phyloP scores from a whole-genome alignment of 2,797 vertebrate genomes.

The Epinephelus coioides region DNA sequence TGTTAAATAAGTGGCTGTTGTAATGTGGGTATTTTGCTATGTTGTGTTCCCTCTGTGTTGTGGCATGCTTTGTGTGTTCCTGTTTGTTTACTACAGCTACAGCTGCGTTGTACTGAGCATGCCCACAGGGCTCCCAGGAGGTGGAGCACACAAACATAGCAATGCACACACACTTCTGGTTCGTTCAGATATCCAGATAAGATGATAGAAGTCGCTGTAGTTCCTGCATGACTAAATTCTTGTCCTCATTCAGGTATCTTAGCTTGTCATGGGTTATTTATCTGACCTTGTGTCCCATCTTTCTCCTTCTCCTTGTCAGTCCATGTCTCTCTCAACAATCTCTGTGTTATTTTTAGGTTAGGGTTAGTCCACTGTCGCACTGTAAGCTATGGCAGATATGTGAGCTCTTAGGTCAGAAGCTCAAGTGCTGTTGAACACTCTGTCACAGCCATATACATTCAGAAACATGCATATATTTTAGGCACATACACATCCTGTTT shows the following conservation, averaged over 20 bases:
- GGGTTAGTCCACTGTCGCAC: slow-evolving; percentile 62
- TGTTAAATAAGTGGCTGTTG: neutral
- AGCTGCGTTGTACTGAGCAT: slow-evolving; percentile 53
- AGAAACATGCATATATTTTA: neutral
- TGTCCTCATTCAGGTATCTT: slow-evolving; percentile 20
- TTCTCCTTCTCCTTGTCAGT: slow-evolving; percentile 35
- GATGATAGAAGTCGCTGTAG: slow-evolving; percentile 26
- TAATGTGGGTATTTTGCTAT: slow-evolving; percentile 21
- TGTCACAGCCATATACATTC: slow-evolving; percentile 30
- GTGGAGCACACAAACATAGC: slow-evolving; percentile 19
- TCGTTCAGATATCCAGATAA: slow-evolving; percentile 33
- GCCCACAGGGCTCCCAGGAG: slow-evolving; percentile 41
- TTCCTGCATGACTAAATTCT: slow-evolving; percentile 35
- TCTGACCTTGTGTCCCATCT: neutral
- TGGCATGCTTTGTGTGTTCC: slow-evolving; percentile 35
- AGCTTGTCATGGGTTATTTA: neutral
- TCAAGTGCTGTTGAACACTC: slow-evolving; percentile 10
- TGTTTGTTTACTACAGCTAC: slow-evolving; percentile 65
- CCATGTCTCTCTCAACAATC: slow-evolving; percentile 53
- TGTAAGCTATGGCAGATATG: slow-evolving; percentile 74
- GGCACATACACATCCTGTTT: neutral
- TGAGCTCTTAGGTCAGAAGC: slow-evolving; percentile 46
- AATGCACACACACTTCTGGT: slow-evolving; percentile 10
- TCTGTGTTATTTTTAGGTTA: slow-evolving; percentile 78
- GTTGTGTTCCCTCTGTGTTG: slow-evolving; percentile 21